Evolutionary conservation across 2,113 vertebrate genomes (phyloP).

Genomic region (Oreochromis spilurus): DNA sequence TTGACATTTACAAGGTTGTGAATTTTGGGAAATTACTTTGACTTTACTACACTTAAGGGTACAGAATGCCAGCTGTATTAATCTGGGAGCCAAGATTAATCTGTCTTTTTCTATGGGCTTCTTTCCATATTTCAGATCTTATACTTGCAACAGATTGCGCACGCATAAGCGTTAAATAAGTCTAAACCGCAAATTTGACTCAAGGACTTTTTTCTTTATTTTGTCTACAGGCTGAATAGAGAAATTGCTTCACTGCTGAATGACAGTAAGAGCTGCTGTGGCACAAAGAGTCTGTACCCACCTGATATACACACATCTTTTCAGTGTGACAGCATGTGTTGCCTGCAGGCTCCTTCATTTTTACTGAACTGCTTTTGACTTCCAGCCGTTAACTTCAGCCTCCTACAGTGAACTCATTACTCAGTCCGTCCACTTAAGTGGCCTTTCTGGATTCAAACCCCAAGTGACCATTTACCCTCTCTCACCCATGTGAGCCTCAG

Average conservation of each 20-base stretch:
- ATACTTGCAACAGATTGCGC: not conserved
- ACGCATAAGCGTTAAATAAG: not conserved
- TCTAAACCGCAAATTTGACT: not conserved
- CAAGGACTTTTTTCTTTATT: not conserved
- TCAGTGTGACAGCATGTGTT: not conserved
- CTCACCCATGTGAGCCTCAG: not conserved
- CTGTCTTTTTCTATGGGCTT: not conserved
- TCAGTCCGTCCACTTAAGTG: not conserved
- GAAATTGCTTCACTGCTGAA: not conserved
- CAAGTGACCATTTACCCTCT: not conserved
- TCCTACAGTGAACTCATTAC: conserved; percentile 5
- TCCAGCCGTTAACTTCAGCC: not conserved
- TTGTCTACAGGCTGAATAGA: not conserved
- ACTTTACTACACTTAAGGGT: conserved; percentile 7
- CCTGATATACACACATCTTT: not conserved
- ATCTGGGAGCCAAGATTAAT: not conserved
- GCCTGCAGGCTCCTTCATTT: not conserved
- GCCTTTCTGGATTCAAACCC: not conserved
- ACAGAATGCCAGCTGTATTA: conserved; percentile 16
- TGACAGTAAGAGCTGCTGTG: not conserved
- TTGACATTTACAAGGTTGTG: conserved; percentile 7
- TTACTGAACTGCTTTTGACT: conserved; percentile 5
- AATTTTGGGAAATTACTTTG: not conserved
- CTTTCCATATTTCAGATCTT: not conserved
- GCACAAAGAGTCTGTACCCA: not conserved